Evolutionary conservation across 2,113 vertebrate genomes (phyloP), one percentile per base, ranked within the genome.

Genomic region (Atrichornis clamosus): DNA sequence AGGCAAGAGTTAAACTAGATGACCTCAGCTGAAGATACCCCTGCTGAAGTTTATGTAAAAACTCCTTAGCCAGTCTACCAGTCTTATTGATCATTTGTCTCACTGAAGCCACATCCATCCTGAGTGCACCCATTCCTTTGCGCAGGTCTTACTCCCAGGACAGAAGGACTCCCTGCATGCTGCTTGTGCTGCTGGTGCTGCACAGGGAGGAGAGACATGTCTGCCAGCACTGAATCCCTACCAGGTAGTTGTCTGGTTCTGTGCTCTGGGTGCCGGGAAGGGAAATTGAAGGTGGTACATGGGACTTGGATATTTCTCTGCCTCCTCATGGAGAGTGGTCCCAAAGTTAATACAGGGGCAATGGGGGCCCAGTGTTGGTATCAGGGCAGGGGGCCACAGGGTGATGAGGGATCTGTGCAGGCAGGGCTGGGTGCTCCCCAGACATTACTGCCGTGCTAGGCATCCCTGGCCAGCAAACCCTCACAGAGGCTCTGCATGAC

Each of bases 201-300:
- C 55, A 58, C 4, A 49, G 13, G 0, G 9, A 30, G 18, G 3
- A 80, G 7, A 75, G 24, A 77, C 21, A 39, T 1, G 4, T 41
- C 21, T 17, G 16, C 22, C 39, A 33, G 21, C 10, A 20, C 13
- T 0, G 2, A 75, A 17, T 0, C 3, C 17, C 50, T 28, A 32
- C 18, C 33, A 55, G n/a, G 16, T 68, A 53, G 20, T 33, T 52
- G 22, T 7, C n/a, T 76, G 20, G 4, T 90, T 13, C 53, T 62
- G 23, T 62, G 37, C 24, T n/a, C 52, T 44, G 15, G 7, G 9
- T 42, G 10, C 41, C 84, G n/a, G 13, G 27, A 67, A 68, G 3
- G 5, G 3, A 9, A 15, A 56, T 26, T 0, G 3, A 56, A 47
- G 5, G 8, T 35, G 27, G 47, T 33, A 44, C 13, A 13, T 4